Percentiles rank a stretch among this genome's conserved stretches.
Evolutionary conservation across 2,113 vertebrate genomes (phyloP).

Genomic region (Eclectus roratus): DNA sequence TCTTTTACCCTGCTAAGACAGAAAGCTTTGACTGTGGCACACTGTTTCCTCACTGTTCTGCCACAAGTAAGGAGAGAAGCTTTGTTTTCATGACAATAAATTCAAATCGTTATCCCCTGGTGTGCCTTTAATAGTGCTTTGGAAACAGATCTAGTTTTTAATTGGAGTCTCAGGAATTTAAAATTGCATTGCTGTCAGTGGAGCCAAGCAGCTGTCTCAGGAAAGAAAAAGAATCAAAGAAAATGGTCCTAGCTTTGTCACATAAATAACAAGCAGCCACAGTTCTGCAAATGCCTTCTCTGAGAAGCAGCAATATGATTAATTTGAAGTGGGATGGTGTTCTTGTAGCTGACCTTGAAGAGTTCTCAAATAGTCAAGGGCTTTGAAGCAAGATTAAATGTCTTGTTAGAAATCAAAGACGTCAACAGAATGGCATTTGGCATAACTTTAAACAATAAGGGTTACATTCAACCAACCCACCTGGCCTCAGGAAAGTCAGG

Average conservation of each 20-base stretch:
- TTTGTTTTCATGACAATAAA: constrained; percentile 12
- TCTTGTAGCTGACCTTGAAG: background rate
- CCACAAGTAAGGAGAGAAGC: background rate
- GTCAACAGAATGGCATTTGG: background rate
- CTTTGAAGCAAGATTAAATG: background rate
- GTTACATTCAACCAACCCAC: background rate
- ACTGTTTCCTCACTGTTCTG: background rate
- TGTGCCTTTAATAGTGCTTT: constrained; percentile 10
- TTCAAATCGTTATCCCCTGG: constrained; percentile 19
- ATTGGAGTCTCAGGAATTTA: constrained; percentile 40
- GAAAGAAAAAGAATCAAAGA: constrained; percentile 5
- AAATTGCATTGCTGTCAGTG: constrained; percentile 3
- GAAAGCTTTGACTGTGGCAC: background rate
- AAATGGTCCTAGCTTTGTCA: background rate
- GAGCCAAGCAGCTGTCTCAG: constrained; percentile 22
- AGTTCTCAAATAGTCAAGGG: background rate
- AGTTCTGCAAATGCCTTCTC: background rate
- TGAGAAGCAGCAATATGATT: background rate
- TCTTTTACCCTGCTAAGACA: background rate
- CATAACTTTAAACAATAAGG: background rate
- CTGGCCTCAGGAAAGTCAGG: background rate
- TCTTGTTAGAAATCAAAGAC: background rate
- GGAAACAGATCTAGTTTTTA: constrained; percentile 26
- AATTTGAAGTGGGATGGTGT: background rate
- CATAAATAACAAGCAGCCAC: background rate